Percentiles rank a stretch among this genome's conserved stretches.
These are phyloP conservation scores for Mesitornis unicolor DNA, from an alignment of 2,113 vertebrate species.

Conservation along the genomic window DNA sequence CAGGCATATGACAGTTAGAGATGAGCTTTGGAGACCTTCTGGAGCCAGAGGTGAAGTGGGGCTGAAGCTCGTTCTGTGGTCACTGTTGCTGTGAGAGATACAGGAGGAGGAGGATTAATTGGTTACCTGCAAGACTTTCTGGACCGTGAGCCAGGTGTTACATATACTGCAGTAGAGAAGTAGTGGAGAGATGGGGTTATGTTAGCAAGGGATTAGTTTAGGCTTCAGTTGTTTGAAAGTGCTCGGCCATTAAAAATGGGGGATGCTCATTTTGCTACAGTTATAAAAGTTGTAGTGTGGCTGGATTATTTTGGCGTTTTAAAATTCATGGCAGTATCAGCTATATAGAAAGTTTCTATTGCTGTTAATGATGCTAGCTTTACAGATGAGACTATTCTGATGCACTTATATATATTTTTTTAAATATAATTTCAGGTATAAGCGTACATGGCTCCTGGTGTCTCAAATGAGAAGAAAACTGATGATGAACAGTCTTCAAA, in stretches of 20 bases:
- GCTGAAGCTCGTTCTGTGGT: neutral
- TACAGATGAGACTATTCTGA: neutral
- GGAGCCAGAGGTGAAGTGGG: neutral
- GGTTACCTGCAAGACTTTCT: neutral
- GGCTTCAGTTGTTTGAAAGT: neutral
- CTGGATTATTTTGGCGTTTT: neutral
- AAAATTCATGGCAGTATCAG: neutral
- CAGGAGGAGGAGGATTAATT: neutral
- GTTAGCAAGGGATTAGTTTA: neutral
- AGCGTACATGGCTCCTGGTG: slow-evolving; percentile 44
- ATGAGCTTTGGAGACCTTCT: neutral
- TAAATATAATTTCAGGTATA: neutral
- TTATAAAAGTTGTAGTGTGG: neutral
- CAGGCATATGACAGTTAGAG: neutral
- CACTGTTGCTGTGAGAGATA: neutral
- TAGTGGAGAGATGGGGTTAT: neutral
- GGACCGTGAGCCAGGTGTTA: accelerated
- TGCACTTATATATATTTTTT: neutral
- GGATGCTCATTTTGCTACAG: neutral
- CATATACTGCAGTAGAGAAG: neutral
- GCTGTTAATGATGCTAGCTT: neutral
- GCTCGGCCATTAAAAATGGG: neutral
- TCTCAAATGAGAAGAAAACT: slow-evolving; percentile 9
- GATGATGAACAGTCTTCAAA: slow-evolving; percentile 16
- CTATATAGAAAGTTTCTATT: neutral